Percentiles rank a stretch among this genome's conserved stretches.
These are phyloP conservation scores for Acleris holmiana DNA, from an alignment of 2,888 invertebrate species.

Conservation along the genomic window DNA sequence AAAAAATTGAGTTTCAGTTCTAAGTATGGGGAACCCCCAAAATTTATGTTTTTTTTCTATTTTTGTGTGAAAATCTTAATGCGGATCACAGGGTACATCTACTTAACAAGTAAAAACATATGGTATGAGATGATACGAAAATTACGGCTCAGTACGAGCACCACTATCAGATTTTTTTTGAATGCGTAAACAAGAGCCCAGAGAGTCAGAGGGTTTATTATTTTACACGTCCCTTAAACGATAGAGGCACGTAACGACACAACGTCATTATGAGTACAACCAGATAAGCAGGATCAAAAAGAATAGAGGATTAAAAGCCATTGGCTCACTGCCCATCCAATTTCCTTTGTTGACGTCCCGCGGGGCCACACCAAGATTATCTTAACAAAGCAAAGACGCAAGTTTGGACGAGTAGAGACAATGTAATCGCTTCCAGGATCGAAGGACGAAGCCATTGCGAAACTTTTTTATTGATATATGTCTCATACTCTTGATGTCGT, in stretches of 20 bases:
- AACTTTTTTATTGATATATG: conserved; percentile 50
- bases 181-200: background rate
- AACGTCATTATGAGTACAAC: conserved; percentile 71
- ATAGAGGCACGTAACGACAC: conserved; percentile 50
- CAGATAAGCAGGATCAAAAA: conserved; percentile 78
- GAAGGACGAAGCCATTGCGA: conserved; percentile 46
- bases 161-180: too few species aligned
- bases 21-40: too few species aligned
- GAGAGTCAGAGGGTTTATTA: background rate
- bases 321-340: conserved; percentile 83
- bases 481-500: conserved; percentile 41
- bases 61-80: too few species aligned
- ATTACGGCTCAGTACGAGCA: too few species aligned
- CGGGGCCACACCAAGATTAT: conserved; percentile 76
- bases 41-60: too few species aligned
- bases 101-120: too few species aligned
- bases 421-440: conserved; percentile 61
- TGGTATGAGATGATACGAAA: too few species aligned
- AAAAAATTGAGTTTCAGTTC: too few species aligned
- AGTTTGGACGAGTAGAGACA: conserved; percentile 68
- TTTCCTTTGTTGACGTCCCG: conserved; percentile 82
- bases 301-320: conserved; percentile 79
- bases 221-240: conserved; percentile 13
- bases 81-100: too few species aligned
- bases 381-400: conserved; percentile 78